Evolutionary conservation across 2,797 vertebrate genomes (phyloP).

Genomic region (Gallinago solitaria): DNA sequence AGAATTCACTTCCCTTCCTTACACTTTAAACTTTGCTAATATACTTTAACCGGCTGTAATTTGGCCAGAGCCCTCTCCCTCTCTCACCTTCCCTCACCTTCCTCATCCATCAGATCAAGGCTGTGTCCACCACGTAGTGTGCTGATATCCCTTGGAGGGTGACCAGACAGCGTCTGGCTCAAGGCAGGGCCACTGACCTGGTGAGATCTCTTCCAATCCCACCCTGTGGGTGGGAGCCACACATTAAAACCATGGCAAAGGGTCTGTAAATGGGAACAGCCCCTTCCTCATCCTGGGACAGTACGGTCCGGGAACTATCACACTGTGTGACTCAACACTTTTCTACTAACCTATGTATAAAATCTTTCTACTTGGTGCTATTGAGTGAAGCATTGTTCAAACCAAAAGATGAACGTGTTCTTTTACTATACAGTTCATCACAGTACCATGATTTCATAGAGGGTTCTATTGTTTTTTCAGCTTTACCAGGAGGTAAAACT

Average conservation of each 20-base stretch:
- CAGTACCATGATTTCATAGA: background rate
- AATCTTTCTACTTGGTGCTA: background rate
- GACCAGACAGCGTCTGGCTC: background rate
- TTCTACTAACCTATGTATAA: background rate
- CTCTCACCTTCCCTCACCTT: background rate
- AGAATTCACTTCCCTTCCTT: background rate
- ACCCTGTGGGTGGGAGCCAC: background rate
- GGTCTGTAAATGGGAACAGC: background rate
- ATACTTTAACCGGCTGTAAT: background rate
- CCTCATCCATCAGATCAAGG: background rate
- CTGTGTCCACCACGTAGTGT: background rate
- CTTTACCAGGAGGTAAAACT: slow-evolving; percentile 92
- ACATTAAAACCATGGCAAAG: background rate
- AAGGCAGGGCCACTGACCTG: background rate
- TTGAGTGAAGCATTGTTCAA: background rate
- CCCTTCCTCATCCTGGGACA: background rate
- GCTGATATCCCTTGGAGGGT: background rate
- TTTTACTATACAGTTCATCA: background rate
- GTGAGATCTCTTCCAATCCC: background rate
- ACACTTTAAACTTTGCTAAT: background rate
- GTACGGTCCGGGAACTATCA: background rate
- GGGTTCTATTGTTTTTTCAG: slow-evolving; percentile 73
- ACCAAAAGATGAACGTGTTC: background rate
- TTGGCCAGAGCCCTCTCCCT: background rate
- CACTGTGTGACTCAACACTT: background rate